phyloP scores from a whole-genome alignment of 2,797 vertebrate genomes.

The Staurois parvus region DNA sequence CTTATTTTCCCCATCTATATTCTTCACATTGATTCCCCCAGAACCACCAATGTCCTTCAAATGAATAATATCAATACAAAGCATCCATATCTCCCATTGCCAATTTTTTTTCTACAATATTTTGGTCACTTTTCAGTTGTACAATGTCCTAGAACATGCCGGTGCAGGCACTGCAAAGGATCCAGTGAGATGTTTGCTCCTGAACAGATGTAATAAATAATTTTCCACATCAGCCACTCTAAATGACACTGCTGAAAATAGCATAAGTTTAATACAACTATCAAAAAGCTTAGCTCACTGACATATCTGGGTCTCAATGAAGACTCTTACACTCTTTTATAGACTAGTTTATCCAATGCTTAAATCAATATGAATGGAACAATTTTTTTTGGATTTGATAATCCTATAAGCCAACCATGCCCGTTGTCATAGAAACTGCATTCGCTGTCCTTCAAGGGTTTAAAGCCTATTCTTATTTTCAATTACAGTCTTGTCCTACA shows the following conservation, averaged over 20 bases:
- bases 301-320: conserved; percentile 58
- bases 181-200: too few species aligned
- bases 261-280: conserved; percentile 16
- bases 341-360: conserved; percentile 43
- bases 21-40: too few species aligned
- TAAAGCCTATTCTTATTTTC: conserved; percentile 54
- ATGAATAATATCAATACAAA: too few species aligned
- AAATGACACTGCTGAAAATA: background rate
- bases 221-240: background rate
- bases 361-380: conserved; percentile 59
- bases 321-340: conserved; percentile 35
- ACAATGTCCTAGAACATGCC: background rate
- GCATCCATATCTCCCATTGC: too few species aligned
- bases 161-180: background rate
- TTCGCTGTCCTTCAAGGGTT: conserved; percentile 51
- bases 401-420: conserved; percentile 60
- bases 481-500: conserved; percentile 52
- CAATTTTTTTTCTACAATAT: too few species aligned
- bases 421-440: conserved; percentile 62
- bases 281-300: conserved; percentile 31
- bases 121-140: too few species aligned
- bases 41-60: too few species aligned
- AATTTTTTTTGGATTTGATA: conserved; percentile 56
- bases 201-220: background rate
- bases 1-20: too few species aligned